A percentile compares a stretch with the other conserved stretches of the same genome.
These are phyloP conservation scores for Amphimallon solstitiale DNA, from an alignment of 2,888 invertebrate genomes.

Conservation along the genomic window DNA sequence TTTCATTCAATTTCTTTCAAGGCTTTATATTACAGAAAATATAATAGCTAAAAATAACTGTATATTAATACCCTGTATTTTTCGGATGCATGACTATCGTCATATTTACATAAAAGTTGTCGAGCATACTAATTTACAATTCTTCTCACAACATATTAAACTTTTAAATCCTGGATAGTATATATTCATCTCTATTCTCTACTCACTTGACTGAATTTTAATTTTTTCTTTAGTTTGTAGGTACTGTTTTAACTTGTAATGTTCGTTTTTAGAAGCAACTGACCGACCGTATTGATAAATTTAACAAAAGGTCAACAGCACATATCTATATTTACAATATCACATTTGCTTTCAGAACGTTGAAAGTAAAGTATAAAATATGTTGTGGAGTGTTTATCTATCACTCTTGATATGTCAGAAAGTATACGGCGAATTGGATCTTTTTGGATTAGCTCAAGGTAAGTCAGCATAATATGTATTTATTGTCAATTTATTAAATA, in stretches of 20 bases:
- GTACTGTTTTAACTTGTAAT: background rate
- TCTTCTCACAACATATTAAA: no score
- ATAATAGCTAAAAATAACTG: no score
- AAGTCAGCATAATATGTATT: background rate
- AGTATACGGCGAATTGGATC: constrained; percentile 6
- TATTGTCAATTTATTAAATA: no score
- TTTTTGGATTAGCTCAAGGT: constrained; percentile 19
- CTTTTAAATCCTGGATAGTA: no score
- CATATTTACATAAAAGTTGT: no score
- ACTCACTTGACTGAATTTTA: background rate
- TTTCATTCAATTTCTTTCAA: no score
- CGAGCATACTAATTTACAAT: no score
- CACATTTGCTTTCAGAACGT: background rate
- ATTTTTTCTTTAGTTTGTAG: background rate
- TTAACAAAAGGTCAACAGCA: background rate
- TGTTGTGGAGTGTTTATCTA: background rate
- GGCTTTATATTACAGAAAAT: no score
- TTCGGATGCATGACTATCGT: no score
- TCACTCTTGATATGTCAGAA: background rate
- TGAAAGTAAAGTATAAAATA: background rate
- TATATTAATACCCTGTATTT: no score
- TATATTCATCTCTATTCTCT: background rate
- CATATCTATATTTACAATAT: background rate
- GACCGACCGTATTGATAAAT: constrained; percentile 15
- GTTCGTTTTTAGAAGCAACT: background rate